Percentiles rank a stretch among this genome's conserved stretches.
phyloP scores from a whole-genome alignment of 2,797 vertebrate species.

The Coilia nasus region DNA sequence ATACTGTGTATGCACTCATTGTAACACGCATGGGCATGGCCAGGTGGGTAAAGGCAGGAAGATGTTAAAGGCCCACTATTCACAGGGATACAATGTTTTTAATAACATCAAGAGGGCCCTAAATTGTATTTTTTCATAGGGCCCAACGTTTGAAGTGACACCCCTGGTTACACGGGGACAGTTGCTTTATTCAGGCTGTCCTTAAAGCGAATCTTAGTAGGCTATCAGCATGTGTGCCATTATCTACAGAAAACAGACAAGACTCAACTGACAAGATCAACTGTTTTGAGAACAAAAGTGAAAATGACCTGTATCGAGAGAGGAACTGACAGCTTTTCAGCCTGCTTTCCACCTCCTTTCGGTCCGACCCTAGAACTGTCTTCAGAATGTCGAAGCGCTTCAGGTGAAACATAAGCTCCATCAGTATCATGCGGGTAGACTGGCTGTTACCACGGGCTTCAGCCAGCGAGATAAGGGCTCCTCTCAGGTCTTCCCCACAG shows the following conservation, averaged over 20 bases:
- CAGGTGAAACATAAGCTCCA: slow-evolving; percentile 77
- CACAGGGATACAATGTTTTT: too few relatives aligned
- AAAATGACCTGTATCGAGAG: slow-evolving; percentile 81
- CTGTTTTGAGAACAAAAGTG: background rate
- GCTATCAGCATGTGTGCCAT: background rate
- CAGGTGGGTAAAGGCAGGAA: too few relatives aligned
- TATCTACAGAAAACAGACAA: background rate
- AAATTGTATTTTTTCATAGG: too few relatives aligned
- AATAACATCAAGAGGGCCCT: too few relatives aligned
- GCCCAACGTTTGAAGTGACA: too few relatives aligned
- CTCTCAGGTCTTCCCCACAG: slow-evolving; percentile 70
- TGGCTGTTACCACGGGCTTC: slow-evolving; percentile 51
- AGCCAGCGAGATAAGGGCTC: slow-evolving; percentile 55
- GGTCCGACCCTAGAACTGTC: slow-evolving; percentile 70
- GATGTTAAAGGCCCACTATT: too few relatives aligned
- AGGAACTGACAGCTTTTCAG: slow-evolving; percentile 62
- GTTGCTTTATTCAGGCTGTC: too few relatives aligned
- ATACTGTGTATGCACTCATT: too few relatives aligned
- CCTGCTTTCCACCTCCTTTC: slow-evolving; percentile 65
- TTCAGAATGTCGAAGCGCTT: slow-evolving; percentile 85
- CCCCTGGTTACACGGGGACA: too few relatives aligned
- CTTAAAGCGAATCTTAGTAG: too few relatives aligned
- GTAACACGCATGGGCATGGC: too few relatives aligned
- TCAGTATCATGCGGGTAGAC: slow-evolving; percentile 57
- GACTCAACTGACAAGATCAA: too few relatives aligned